Evolutionary conservation across 1,140 invertebrate genomes (phyloP), one percentile per base, ranked within the genome.

Genomic region (Ooceraea biroi): DNA sequence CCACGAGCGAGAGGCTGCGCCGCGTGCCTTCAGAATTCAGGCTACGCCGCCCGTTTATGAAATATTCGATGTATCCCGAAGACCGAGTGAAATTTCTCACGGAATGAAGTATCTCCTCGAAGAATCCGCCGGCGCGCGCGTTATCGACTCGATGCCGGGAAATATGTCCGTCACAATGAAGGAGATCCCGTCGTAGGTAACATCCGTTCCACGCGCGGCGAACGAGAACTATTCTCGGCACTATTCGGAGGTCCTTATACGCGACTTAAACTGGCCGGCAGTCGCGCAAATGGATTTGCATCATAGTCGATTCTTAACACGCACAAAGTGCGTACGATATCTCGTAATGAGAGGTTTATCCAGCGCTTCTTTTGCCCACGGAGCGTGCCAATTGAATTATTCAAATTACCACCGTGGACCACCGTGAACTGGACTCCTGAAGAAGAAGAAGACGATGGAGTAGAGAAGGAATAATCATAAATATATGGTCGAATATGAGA

Each of bases 1-100:
- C n/a, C n/a, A n/a, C n/a, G 12, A 66, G 52, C 68, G 58, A 52
- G 50, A 36, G 36, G 36, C 36, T 36, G 48, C 36, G n/a, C 44
- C 55, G 71, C 46, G 78, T 36, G 86, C 65, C 55, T 86, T 90
- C 80, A 72, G 84, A 90, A 91, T 91, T 91, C 89, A 91, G 66
- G 80, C 72, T 82, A 87, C 86, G 78, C 46, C 50, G 68, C 65
- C 87, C 83, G 87, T 87, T 90, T 90, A 92, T 91, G 87, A 91
- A 91, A 92, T 92, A 92, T 91, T 91, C 88, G 87, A 89, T 89
- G 74, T 89, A 88, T 90, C 69, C 73, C 66, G 77, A 58, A 61
- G 55, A 55, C 58, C 66, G 65, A 80, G 87, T 91, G 86, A 91
- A 91, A 91, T 91, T 91, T 89, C 88, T 80, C 72, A 77, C 66